phyloP scores from a whole-genome alignment of 1,140 invertebrate species.

The Mamestra configurata region DNA sequence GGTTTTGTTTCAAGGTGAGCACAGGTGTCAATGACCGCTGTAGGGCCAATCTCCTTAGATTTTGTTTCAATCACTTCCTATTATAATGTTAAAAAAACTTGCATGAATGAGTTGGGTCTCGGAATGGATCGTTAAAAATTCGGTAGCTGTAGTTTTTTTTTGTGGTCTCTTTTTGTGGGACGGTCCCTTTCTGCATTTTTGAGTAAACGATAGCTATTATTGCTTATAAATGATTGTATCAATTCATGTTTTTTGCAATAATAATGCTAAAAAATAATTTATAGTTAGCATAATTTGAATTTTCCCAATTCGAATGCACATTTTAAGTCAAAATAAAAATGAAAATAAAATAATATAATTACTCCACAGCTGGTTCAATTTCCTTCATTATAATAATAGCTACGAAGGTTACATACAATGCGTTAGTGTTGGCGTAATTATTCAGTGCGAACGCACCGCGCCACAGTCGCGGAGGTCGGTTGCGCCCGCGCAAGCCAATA shows the following conservation, averaged over 20 bases:
- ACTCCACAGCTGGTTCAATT: conserved; percentile 47
- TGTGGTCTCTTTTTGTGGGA: neutral
- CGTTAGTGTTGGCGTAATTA: conserved; percentile 65
- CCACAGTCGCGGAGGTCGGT: conserved; percentile 63
- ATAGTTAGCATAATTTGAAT: too few species aligned
- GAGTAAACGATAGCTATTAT: neutral
- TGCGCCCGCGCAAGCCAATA: conserved; percentile 57
- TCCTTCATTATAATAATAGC: conserved; percentile 42
- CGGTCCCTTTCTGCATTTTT: neutral
- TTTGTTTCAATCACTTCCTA: conserved; percentile 20
- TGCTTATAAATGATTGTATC: too few species aligned
- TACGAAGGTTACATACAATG: conserved; percentile 61
- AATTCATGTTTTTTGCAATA: too few species aligned
- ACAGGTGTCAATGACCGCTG: conserved; percentile 63
- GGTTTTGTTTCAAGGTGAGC: conserved; percentile 65
- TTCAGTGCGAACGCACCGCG: conserved; percentile 64
- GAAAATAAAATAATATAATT: neutral
- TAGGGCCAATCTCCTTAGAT: conserved; percentile 65
- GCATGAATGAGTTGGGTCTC: conserved; percentile 40
- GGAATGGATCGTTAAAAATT: conserved; percentile 32
- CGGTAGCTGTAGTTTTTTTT: conserved; percentile 8
- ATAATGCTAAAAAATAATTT: neutral
- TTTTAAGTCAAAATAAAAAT: too few species aligned
- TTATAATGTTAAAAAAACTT: conserved; percentile 50
- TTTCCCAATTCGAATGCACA: too few species aligned